These are phyloP conservation scores for Hypomecis punctinalis DNA, from an alignment of 2,888 invertebrate species.

Conservation along the genomic window DNA sequence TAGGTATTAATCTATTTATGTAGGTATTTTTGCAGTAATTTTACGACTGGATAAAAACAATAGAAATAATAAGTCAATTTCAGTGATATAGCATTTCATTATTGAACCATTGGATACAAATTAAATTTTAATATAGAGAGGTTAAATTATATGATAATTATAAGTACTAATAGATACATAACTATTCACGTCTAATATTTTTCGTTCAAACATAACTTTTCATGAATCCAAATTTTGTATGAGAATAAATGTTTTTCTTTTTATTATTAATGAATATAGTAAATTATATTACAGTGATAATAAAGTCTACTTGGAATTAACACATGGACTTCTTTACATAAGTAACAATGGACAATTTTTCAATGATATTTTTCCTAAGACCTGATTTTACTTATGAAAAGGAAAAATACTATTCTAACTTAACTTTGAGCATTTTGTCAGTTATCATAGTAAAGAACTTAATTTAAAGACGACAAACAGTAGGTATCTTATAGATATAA, in stretches of 20 bases:
- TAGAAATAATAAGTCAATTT: conserved; percentile 55
- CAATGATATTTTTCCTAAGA: too few species aligned
- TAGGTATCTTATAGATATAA: conserved; percentile 49
- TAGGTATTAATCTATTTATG: too few species aligned
- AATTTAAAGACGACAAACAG: conserved; percentile 46
- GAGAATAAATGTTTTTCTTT: too few species aligned
- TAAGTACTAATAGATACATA: conserved; percentile 39
- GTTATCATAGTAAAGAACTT: conserved; percentile 39
- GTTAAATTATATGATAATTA: conserved; percentile 40
- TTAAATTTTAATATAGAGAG: conserved; percentile 46
- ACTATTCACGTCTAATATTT: neutral
- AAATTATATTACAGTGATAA: too few species aligned
- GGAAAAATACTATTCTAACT: neutral
- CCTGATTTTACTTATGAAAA: neutral
- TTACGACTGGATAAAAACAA: conserved; percentile 16
- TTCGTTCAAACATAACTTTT: conserved; percentile 44
- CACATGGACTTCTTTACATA: too few species aligned
- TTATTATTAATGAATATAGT: too few species aligned
- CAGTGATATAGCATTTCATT: conserved; percentile 65
- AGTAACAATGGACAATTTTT: too few species aligned
- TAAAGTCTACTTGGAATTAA: too few species aligned
- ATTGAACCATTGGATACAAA: conserved; percentile 63
- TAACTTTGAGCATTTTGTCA: conserved; percentile 45
- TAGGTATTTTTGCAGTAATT: neutral
- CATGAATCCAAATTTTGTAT: too few species aligned